phyloP scores from a whole-genome alignment of 2,888 invertebrate species.

The Ichneumoninae sp. region DNA sequence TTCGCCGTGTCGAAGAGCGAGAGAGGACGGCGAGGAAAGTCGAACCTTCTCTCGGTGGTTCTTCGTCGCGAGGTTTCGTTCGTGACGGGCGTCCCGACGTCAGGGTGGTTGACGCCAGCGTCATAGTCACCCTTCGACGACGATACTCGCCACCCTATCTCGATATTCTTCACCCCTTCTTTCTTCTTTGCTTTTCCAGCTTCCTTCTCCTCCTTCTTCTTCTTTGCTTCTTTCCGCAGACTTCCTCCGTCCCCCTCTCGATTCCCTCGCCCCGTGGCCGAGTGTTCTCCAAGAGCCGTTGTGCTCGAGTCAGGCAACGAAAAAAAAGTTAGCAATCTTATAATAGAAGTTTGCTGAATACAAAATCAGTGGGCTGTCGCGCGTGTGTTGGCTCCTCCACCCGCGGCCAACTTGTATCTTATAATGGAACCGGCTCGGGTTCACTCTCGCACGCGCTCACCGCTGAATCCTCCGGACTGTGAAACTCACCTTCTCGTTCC shows the following conservation, averaged over 20 bases:
- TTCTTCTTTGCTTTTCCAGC: constrained; percentile 42
- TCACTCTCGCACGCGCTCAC: constrained; percentile 32
- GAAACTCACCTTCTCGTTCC: not conserved
- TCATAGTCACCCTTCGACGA: constrained; percentile 77
- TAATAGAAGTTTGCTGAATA: constrained; percentile 81
- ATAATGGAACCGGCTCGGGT: constrained; percentile 73
- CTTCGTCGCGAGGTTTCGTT: constrained; percentile 22
- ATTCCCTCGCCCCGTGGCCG: constrained; percentile 65
- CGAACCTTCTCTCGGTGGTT: constrained; percentile 15
- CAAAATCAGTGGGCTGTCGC: constrained; percentile 77
- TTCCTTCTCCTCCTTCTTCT: constrained; percentile 30
- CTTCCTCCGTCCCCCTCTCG: constrained; percentile 46
- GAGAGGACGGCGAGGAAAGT: constrained; percentile 34
- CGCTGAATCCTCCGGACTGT: not conserved
- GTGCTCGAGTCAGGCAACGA: constrained; percentile 65
- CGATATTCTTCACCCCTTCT: constrained; percentile 63
- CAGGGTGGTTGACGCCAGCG: constrained; percentile 77
- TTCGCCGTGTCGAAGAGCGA: constrained; percentile 64
- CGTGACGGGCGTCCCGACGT: constrained; percentile 67
- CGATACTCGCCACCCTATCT: constrained; percentile 64
- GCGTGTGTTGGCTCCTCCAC: constrained; percentile 33
- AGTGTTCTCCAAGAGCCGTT: constrained; percentile 27
- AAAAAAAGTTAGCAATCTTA: constrained; percentile 79
- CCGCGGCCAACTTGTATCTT: constrained; percentile 74
- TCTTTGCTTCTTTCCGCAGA: constrained; percentile 28